Base-by-base conservation (phyloP, 2,888 invertebrate genomes). In the Esperia sulphurella region DNA sequence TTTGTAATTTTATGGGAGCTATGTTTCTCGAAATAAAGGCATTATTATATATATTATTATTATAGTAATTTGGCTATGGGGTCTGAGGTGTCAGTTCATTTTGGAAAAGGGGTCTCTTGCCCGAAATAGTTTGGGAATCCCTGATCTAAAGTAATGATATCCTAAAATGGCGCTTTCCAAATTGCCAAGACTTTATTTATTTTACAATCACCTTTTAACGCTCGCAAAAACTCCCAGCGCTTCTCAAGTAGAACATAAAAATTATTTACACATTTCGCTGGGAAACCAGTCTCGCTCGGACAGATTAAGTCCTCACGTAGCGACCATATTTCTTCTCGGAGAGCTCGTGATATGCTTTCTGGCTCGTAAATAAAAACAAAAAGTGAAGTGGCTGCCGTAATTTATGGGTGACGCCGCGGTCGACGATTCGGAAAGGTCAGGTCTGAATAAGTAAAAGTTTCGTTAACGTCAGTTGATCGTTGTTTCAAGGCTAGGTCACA, bases 271-370 rank as follows among this genome's bases (percentile, higher is more conserved):
- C 75, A 71, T 76, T 70, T 65, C 57, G 55, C 61, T 47, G 55
- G 1, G 14, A 14, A 39, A n/a, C 39, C 39, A 35, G 57, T 59
- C 63, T 50, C 55, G 59, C 57, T 62, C 57, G 57, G 65, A 70
- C 66, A 76, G 78, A 82, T 79, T 80, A 82, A 75, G 69, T 71
- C 71, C 66, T 76, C 83, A 81, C 83, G 83, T 79, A 57, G 52
- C 44, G 53, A 55, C 75, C 70, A 79, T 82, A 71, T 73, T 74
- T 83, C 78, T 74, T 59, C 45, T 21, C 55, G 58, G 50, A 52
- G 58, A 49, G 54, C 50, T 43, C 55, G 45, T 65, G 68, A 71
- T 74, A 71, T 41, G 49, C 21, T 38, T 28, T 64, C 67, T 65
- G 55, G 53, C 59, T 58, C 61, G 65, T 65, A 70, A 70, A 75